Conservation (phyloP, 2,113 vertebrate genomes). For the Nothobranchius kuhntae region DNA sequence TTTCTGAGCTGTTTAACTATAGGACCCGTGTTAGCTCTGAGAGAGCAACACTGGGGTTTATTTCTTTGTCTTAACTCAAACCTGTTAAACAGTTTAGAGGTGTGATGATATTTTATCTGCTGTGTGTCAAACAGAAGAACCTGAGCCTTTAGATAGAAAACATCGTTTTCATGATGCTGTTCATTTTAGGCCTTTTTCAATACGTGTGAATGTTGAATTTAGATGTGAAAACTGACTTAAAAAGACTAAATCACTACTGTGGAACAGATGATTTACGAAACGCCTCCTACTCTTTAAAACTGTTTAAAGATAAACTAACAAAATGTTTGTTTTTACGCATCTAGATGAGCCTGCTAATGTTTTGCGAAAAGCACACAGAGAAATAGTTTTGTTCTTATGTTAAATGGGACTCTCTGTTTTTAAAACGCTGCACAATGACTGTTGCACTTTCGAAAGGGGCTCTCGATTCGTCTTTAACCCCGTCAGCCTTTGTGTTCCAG, state of each 20-base stretch:
- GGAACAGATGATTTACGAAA: constrained; percentile 11
- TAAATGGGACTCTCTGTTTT: constrained; percentile 33
- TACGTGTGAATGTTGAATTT: constrained; percentile 21
- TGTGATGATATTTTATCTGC: neutral
- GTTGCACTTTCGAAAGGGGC: constrained; percentile 54
- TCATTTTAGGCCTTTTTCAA: constrained; percentile 1
- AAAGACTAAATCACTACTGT: constrained; percentile 18
- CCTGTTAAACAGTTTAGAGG: neutral
- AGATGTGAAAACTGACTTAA: constrained; percentile 6
- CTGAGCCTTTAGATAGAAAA: constrained; percentile 35
- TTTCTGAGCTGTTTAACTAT: neutral
- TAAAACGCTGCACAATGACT: constrained; percentile 9
- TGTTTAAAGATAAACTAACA: neutral
- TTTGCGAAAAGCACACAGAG: constrained; percentile 50
- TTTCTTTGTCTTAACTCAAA: constrained; percentile 5
- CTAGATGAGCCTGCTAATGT: constrained; percentile 21
- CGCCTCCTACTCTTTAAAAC: constrained; percentile 44
- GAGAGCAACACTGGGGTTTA: too few relatives aligned
- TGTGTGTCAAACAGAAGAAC: constrained; percentile 16
- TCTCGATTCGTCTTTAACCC: constrained; percentile 30
- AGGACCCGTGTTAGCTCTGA: too few relatives aligned
- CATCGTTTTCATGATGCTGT: constrained; percentile 27
- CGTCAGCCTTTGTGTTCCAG: constrained; percentile 45
- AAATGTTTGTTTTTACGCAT: constrained; percentile 2
- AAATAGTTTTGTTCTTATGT: constrained; percentile 30